phyloP scores from a whole-genome alignment of 1,140 invertebrate genomes.

The Philotrypesis tridentata region DNA sequence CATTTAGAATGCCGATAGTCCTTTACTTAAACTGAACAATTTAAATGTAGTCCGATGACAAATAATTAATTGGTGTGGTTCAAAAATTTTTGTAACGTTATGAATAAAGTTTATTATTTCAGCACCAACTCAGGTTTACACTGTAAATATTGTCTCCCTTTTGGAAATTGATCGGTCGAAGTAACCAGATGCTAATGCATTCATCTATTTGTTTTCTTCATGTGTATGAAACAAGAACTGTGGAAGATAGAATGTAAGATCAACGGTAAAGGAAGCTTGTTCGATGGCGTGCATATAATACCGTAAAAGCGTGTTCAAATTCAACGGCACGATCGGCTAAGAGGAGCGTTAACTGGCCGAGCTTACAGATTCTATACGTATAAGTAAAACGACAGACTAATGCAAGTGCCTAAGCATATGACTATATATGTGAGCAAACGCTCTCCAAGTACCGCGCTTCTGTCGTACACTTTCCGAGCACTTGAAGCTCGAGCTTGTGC shows the following conservation, averaged over 20 bases:
- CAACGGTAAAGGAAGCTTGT: neutral
- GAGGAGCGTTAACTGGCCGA: slow-evolving; percentile 25
- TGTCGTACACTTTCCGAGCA: neutral
- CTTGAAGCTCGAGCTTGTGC: neutral
- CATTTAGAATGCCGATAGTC: no score
- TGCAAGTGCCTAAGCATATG: neutral
- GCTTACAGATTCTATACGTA: neutral
- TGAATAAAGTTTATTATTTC: no score
- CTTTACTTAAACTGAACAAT: no score
- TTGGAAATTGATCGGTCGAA: no score
- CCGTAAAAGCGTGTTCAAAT: slow-evolving; percentile 37
- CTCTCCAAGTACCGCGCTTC: slow-evolving; percentile 16
- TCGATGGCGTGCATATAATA: slow-evolving; percentile 39
- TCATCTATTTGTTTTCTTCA: neutral
- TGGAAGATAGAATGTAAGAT: neutral
- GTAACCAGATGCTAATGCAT: no score
- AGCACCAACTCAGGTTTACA: no score
- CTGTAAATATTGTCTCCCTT: no score
- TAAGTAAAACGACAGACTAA: neutral
- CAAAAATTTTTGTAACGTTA: no score
- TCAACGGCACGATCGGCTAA: slow-evolving; percentile 35
- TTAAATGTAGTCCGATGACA: no score
- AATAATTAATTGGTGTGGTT: no score
- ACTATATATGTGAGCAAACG: neutral
- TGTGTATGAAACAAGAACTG: neutral